Base-by-base conservation (phyloP, 2,113 vertebrate species). In the Onychostruthus taczanowskii region DNA sequence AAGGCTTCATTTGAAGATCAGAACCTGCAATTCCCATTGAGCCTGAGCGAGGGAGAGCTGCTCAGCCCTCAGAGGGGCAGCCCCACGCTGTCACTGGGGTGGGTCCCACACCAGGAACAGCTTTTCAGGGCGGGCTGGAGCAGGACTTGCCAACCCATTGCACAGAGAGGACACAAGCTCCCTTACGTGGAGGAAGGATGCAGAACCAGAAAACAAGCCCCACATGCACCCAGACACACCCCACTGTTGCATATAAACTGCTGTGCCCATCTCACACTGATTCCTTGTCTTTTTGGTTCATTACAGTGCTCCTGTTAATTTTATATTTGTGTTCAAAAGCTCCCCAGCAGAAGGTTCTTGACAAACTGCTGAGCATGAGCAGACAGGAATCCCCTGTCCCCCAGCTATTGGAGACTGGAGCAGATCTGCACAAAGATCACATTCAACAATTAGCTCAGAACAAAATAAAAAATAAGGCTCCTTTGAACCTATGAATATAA, bases 171-270 rank as follows among this genome's bases (percentile, higher is more conserved):
- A 58, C 21, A 22, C n/a, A 27, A 35, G 58, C 10, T 20, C 22
- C 69, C 33, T 30, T n/a, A 20, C 3, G 1, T 13, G 46, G 74
- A 52, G 21, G 16, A 43, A 50, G 53, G 68, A 35, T 24, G 63
- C 49, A 64, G 49, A 74, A 24, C 37, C 41, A 81, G 68, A n/a
- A 53, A 43, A 33, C 12, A 6, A 0, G 6, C 18, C 8, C 8
- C n/a, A 26, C 15, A 1, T 22, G 7, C 6, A 73, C 20, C 35
- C 78, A 35, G 41, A 7, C 64, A 41, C 69, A 7, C 17, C 37
- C 39, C 62, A 14, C 27, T 61, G 61, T 0, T 62, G 58, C 3
- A 3, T 1, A 10, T 1, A 1, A 77, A 44, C 26, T 16, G 23
- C 7, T 35, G 61, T 61, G 62, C 33, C 78, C 62, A 20, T 12